phyloP scores from a whole-genome alignment of 2,797 vertebrate species.

The Syngnathus acus region DNA sequence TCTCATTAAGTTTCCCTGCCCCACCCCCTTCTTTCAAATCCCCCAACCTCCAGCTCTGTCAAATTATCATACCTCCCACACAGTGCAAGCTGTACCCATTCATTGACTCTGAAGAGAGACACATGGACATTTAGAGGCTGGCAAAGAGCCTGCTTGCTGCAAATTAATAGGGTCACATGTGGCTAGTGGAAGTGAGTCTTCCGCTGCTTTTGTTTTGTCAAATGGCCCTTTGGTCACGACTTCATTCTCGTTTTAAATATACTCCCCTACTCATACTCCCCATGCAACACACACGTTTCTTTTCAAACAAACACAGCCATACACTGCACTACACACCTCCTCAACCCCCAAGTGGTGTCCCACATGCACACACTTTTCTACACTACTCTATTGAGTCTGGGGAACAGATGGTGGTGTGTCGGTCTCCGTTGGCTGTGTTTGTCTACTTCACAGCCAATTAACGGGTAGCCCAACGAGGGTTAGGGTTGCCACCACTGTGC shows the following conservation, averaged over 20 bases:
- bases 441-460: constrained; percentile 67
- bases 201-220: constrained; percentile 59
- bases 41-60: constrained; percentile 37
- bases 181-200: constrained; percentile 55
- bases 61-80: constrained; percentile 49
- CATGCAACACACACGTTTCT: constrained; percentile 27
- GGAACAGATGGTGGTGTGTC: constrained; percentile 67
- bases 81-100: constrained; percentile 59
- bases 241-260: constrained; percentile 34
- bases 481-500: constrained; percentile 35
- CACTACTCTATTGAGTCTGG: constrained; percentile 40
- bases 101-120: constrained; percentile 50
- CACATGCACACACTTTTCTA: constrained; percentile 9
- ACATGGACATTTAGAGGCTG: constrained; percentile 50
- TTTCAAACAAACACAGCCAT: constrained; percentile 21
- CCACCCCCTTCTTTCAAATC: constrained; percentile 20
- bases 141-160: constrained; percentile 41
- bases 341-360: constrained; percentile 1
- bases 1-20: constrained; percentile 6
- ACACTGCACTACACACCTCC: constrained; percentile 13
- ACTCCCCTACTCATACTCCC: constrained; percentile 21
- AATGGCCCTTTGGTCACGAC: constrained; percentile 50
- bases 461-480: constrained; percentile 30
- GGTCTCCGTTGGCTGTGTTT: constrained; percentile 65
- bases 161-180: constrained; percentile 55